These are phyloP conservation scores for Ophiodon elongatus DNA, from an alignment of 2,113 vertebrate species.

Conservation along the genomic window DNA sequence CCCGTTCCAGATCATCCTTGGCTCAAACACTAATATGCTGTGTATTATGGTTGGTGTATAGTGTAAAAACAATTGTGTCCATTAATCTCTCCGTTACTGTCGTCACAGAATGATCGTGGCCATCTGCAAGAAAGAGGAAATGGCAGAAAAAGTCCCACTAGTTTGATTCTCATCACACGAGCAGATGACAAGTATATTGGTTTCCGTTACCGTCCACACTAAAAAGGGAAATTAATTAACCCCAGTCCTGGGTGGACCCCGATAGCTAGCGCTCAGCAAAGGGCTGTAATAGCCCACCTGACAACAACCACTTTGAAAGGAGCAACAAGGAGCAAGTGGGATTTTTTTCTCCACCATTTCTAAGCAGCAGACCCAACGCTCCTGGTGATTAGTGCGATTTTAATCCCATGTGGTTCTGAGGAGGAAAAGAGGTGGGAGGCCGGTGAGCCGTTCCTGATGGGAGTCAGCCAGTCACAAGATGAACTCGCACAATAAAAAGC, in stretches of 20 bases:
- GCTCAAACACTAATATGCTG: background rate
- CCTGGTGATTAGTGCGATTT: background rate
- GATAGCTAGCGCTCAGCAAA: background rate
- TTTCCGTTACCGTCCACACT: background rate
- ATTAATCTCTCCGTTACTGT: background rate
- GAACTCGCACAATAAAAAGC: slow-evolving; percentile 1
- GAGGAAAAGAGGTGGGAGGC: slow-evolving; percentile 4
- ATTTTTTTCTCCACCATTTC: background rate
- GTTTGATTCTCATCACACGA: background rate
- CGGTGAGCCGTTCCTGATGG: too few species aligned
- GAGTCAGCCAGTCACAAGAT: slow-evolving; percentile 41
- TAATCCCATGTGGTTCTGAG: background rate
- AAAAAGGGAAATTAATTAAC: background rate
- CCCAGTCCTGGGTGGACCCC: background rate
- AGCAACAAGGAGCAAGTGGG: background rate
- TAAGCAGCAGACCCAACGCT: background rate
- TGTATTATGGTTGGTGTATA: background rate
- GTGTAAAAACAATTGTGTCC: background rate
- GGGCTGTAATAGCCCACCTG: background rate
- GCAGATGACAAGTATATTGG: background rate
- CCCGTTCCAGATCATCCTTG: background rate
- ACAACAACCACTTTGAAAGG: background rate
- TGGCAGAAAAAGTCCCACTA: too few species aligned
- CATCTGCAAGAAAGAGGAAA: background rate
- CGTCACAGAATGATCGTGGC: background rate